Base-by-base conservation (phyloP, 2,888 invertebrate species). In the Neria commutata region DNA sequence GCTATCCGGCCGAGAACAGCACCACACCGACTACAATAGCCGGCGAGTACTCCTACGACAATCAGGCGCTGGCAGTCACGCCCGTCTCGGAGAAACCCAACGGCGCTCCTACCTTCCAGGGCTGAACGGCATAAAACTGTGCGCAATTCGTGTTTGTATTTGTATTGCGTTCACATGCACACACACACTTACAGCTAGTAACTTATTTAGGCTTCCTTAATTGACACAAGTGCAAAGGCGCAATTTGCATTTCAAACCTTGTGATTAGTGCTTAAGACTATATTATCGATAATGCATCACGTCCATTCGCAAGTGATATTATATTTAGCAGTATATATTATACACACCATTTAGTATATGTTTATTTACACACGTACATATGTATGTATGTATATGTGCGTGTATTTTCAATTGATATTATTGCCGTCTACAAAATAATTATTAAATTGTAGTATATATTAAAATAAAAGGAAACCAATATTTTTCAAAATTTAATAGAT, bases 1-100 rank as follows among this genome's bases (percentile, higher is more conserved):
- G 91, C 59, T 86, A 90, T 69, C 91, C 91, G 0, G 90, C 91
- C 17, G 91, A 92, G 76, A 91, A 91, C 66, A 79, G 78, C 56
- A 87, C 88, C 0, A 89, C 90, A 1, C 87, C 89, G 2, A 89
- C 90, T 1, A 76, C 77, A 8, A 67, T 71, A 3, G 64, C 72
- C 4, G 81, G 89, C 40, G 91, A 91, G 69, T 91, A 90, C 70
- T 89, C 90, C 0, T 91, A 91, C 73, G 91, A 91, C 71, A 92
- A 92, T 79, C 89, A 88, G 73, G 91, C 86, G 0, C 86, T 92
- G 86, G 88, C 88, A 14, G 87, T 88, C 61, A 88, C 88, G 14
- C 85, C 86, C 0, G 74, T 76, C 14, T 67, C 72, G 14, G 79
- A 78, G 42, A 79, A 79, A 54, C 72, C 79, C 6, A 61, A 65